phyloP scores from a whole-genome alignment of 2,113 vertebrate species.

The Sebastes fasciatus region DNA sequence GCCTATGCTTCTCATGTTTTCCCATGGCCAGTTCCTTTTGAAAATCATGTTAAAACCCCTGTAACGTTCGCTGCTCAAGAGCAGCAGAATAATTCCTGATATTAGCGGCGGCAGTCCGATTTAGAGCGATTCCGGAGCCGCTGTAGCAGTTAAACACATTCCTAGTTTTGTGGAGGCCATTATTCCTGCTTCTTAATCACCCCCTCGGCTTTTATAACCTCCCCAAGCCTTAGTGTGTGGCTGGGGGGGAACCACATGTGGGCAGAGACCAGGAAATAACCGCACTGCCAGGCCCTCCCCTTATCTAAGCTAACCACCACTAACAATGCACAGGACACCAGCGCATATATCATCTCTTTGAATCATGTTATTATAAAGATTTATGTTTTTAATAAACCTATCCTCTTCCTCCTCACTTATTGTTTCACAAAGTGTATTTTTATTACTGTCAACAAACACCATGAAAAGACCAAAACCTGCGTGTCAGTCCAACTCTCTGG shows the following conservation, averaged over 20 bases:
- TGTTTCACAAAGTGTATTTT: neutral
- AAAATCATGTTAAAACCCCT: conserved; percentile 35
- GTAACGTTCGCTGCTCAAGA: conserved; percentile 46
- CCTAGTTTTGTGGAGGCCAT: conserved; percentile 85
- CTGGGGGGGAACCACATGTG: conserved; percentile 80
- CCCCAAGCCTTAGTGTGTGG: conserved; percentile 79
- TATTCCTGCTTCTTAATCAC: conserved; percentile 87
- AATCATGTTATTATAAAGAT: no score
- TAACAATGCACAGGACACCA: conserved; percentile 15
- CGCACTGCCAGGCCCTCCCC: conserved; percentile 61
- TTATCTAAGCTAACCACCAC: conserved; percentile 69
- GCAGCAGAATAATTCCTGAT: conserved; percentile 70
- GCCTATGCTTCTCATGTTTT: conserved; percentile 57
- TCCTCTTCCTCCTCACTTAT: no score
- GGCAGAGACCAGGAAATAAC: conserved; percentile 74
- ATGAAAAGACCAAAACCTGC: neutral
- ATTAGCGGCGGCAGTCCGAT: conserved; percentile 72
- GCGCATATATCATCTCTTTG: neutral
- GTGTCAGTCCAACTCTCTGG: neutral
- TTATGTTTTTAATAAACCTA: no score
- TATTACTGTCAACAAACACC: neutral
- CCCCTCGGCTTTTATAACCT: conserved; percentile 84
- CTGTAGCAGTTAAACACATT: conserved; percentile 82
- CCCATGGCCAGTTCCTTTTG: conserved; percentile 48
- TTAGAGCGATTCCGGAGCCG: conserved; percentile 70